Percentiles rank a stretch among this genome's conserved stretches.
phyloP scores from a whole-genome alignment of 2,888 invertebrate genomes.

The Candidula unifasciata region DNA sequence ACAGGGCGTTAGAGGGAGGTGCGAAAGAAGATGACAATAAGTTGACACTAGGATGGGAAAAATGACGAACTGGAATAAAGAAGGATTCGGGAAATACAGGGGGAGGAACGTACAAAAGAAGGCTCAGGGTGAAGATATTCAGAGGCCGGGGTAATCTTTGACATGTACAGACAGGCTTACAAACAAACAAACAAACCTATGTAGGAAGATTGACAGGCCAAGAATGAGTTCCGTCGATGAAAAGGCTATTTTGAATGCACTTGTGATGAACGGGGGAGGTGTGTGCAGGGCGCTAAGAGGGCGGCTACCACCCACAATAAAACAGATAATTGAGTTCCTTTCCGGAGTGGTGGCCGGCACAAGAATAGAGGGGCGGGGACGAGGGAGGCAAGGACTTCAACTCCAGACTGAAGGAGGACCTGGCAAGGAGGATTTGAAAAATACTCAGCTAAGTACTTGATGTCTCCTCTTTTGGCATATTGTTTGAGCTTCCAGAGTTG shows the following conservation, averaged over 20 bases:
- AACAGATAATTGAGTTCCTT: background rate
- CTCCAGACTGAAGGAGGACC: conserved; percentile 26
- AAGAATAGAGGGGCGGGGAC: background rate
- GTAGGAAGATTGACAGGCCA: conserved; percentile 14
- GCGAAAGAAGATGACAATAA: background rate
- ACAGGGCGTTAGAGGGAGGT: background rate
- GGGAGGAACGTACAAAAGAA: background rate
- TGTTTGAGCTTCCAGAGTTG: conserved; percentile 19
- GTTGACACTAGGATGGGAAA: background rate
- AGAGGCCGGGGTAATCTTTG: conserved; percentile 24
- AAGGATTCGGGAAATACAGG: background rate
- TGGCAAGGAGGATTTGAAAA: conserved; percentile 29
- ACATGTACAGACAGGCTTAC: conserved; percentile 1
- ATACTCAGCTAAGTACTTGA: conserved; percentile 24
- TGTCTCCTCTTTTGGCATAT: conserved; percentile 18
- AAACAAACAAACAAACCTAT: background rate
- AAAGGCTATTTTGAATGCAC: conserved; percentile 9
- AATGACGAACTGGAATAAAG: background rate
- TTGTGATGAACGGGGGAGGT: background rate
- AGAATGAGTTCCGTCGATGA: background rate
- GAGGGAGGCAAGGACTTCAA: background rate
- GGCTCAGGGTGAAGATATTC: background rate
- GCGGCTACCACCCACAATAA: conserved; percentile 1
- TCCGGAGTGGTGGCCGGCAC: conserved; percentile 1
- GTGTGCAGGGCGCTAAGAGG: background rate